Evolutionary conservation across 2,888 invertebrate genomes (phyloP), one percentile per base, ranked within the genome.

Genomic region (Bedellia somnulentella): DNA sequence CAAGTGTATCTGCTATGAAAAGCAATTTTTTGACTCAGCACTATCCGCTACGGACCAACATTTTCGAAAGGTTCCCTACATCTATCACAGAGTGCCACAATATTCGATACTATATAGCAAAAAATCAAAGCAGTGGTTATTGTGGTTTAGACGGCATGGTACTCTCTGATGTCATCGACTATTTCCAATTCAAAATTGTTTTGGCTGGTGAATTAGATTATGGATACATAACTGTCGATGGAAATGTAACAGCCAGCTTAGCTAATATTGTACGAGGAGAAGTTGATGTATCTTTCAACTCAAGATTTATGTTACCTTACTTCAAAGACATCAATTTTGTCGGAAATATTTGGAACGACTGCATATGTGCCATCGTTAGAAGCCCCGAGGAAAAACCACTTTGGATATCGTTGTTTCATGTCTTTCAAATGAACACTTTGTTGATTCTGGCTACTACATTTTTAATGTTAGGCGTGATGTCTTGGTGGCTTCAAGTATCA

Each of bases 201-300:
- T 40, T 46, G 17, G 34, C 42, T 5, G 17, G 6, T 1, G 34
- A 46, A 5, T 22, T 40, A 1, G 25, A 30, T 4, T 46, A 43
- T 24, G 59, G 60, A 0, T 53, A 45, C 16, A 37, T 32, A 5
- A 21, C 31, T 1, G 25, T 22, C 2, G 30, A 40, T 3, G 42
- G 45, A 3, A 29, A 36, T 4, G 14, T 31, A 3, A 46, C 43
- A 2, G 59, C 59, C 1, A 50, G 47, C 29, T 44, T 62, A 10
- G 52, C 51, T 2, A 46, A 52, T 26, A 35, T 59, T 2, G 16
- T 48, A 10, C 37, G 41, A 2, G 34, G 42, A 4, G 39, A 49
- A 17, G 34, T 56, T 13, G 61, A 62, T 25, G 45, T 62, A 32
- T 60, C 62, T 0, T 62, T 62, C 18, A 59, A 60, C 39, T 56